Evolutionary conservation across 1,140 invertebrate species (phyloP), one percentile per base, ranked within the genome.

Genomic region (Lithobius niger): DNA sequence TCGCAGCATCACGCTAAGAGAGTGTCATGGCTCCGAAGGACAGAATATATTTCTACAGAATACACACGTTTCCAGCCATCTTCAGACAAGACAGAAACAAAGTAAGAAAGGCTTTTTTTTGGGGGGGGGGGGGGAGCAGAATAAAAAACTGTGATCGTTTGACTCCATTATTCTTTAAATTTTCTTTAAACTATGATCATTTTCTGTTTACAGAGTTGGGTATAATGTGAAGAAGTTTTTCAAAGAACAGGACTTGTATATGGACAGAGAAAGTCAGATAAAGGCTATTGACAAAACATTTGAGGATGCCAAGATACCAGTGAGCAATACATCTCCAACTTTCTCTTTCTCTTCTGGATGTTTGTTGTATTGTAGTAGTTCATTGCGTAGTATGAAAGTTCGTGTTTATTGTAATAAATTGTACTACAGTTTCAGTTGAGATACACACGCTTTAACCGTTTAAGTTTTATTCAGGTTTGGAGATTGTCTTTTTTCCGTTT

Each of bases 11-110:
- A 97, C 77, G 88, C 89, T 1, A 83, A 87, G 60, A 89, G 82
- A 67, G 91, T 97, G 1, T 95, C 93, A 1, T 97, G 94, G 93
- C 77, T 97, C 63, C 80, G 96, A 50, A 83, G 95, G 66, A 99
- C 96, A 0, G 96, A 99, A 71, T 99, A 99, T 68, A 99, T 99
- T 67, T 97, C 95, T 2, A 94, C 95, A 25, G 95, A 99, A 75
- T 93, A 94, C 66, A 97, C 94, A 26, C 78, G 96, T 61, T 98
- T 96, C 69, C 91, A 94, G 66, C 88, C 90, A 27, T 89, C 89
- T 70, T 90, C 83, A 75, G 92, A 97, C 63, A 96, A 96, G 77
- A 89, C 93, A 65, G 93, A 97, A 77, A 90, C 92, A 27, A 76
- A 73, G 70, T 74, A 65, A 59, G 59, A 60, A 25, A 4, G 4